Percentiles rank a stretch among this genome's conserved stretches.
phyloP scores from a whole-genome alignment of 2,113 vertebrate species.

The Pachycephala philippinensis region DNA sequence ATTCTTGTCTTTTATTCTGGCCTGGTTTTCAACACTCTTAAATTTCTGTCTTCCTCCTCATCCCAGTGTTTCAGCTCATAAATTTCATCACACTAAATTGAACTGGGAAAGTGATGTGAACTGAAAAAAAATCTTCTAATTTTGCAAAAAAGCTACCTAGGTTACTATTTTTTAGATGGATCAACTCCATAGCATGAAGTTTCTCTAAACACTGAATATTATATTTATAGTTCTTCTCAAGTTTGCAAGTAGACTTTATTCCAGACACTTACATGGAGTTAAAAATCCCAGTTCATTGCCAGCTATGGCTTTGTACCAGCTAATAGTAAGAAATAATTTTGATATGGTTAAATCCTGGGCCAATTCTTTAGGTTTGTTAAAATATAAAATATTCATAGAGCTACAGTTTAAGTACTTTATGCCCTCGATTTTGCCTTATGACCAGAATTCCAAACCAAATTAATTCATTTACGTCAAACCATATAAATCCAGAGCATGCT shows the following conservation, averaged over 20 bases:
- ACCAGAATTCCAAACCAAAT: neutral
- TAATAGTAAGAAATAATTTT: neutral
- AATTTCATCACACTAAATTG: neutral
- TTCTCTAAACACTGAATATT: neutral
- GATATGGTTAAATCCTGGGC: neutral
- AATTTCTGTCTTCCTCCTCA: neutral
- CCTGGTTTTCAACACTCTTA: neutral
- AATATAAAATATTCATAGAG: neutral
- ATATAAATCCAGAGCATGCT: neutral
- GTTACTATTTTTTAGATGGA: neutral
- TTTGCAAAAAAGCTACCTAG: neutral
- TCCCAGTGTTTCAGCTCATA: neutral
- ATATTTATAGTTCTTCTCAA: neutral
- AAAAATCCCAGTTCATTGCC: neutral
- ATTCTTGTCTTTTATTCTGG: neutral
- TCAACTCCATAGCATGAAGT: neutral
- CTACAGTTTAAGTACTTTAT: neutral
- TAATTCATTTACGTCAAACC: neutral
- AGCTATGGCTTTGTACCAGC: neutral
- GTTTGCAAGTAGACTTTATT: neutral
- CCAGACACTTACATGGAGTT: neutral
- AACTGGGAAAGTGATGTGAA: neutral
- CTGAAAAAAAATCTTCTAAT: neutral
- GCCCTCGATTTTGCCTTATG: neutral
- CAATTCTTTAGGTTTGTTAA: neutral